phyloP scores from a whole-genome alignment of 2,888 invertebrate species.

The Junonia oenone region DNA sequence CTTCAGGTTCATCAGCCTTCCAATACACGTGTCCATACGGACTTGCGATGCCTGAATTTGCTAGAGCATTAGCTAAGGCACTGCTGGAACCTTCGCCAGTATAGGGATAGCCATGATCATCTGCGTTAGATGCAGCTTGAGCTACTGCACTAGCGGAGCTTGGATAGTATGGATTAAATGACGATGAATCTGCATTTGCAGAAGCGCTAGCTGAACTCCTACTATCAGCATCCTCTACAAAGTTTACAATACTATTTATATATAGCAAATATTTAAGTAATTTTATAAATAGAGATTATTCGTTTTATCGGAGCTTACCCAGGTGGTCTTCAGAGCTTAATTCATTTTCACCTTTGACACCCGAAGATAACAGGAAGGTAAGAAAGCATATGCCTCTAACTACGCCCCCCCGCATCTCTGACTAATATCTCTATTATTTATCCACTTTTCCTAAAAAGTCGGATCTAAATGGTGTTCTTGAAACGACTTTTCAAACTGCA shows the following conservation, averaged over 20 bases:
- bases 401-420: conserved; percentile 36
- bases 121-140: conserved; percentile 13
- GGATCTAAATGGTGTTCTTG: conserved; percentile 21
- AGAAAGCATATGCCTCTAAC: conserved; percentile 39
- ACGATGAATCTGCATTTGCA: background rate
- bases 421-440: conserved; percentile 1
- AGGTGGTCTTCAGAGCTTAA: conserved; percentile 21
- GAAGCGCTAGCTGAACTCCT: background rate
- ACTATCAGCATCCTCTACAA: background rate
- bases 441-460: conserved; percentile 24
- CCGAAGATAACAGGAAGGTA: conserved; percentile 37
- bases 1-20: background rate
- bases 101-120: background rate
- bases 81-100: background rate
- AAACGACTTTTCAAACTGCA: conserved; percentile 27
- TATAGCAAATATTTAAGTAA: background rate
- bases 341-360: conserved; percentile 27
- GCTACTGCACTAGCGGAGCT: conserved; percentile 22
- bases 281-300: background rate
- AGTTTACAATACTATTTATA: background rate
- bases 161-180: background rate
- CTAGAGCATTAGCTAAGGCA: conserved; percentile 19
- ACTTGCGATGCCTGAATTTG: conserved; percentile 6
- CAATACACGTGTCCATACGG: conserved; percentile 5
- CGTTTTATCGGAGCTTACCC: conserved; percentile 23